These are phyloP conservation scores for Phytoseiulus persimilis DNA, from an alignment of 2,888 invertebrate species.

Conservation along the genomic window DNA sequence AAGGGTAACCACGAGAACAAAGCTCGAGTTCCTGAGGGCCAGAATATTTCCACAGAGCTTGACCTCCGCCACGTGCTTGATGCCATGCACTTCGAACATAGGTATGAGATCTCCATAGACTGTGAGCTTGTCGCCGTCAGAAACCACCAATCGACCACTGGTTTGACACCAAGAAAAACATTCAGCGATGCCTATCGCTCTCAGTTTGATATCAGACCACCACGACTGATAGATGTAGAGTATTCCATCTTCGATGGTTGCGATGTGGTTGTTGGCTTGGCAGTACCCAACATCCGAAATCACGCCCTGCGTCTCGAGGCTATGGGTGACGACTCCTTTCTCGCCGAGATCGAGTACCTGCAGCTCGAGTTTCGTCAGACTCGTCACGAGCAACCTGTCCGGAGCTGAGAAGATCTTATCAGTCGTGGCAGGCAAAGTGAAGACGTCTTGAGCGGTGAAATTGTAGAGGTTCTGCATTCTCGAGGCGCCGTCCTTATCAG, in stretches of 20 bases:
- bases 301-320: conserved; percentile 23
- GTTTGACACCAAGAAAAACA: conserved; percentile 7
- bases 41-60: neutral
- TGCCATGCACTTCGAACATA: neutral
- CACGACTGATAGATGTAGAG: conserved; percentile 16
- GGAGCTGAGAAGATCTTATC: neutral
- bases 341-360: conserved; percentile 11
- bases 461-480: conserved; percentile 9
- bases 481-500: neutral
- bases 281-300: neutral
- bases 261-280: conserved; percentile 22
- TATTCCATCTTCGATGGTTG: neutral
- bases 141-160: neutral
- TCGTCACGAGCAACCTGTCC: conserved; percentile 17
- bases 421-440: conserved; percentile 5
- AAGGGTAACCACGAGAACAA: neutral
- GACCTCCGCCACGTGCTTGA: neutral
- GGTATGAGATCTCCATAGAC: conserved; percentile 17
- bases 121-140: neutral
- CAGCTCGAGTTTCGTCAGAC: conserved; percentile 7
- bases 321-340: conserved; percentile 10
- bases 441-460: conserved; percentile 30
- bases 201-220: conserved; percentile 14
- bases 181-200: neutral
- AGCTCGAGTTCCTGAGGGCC: neutral